Evolutionary conservation across 2,888 invertebrate genomes (phyloP).

Genomic region (Rhyacophila evoluta): DNA sequence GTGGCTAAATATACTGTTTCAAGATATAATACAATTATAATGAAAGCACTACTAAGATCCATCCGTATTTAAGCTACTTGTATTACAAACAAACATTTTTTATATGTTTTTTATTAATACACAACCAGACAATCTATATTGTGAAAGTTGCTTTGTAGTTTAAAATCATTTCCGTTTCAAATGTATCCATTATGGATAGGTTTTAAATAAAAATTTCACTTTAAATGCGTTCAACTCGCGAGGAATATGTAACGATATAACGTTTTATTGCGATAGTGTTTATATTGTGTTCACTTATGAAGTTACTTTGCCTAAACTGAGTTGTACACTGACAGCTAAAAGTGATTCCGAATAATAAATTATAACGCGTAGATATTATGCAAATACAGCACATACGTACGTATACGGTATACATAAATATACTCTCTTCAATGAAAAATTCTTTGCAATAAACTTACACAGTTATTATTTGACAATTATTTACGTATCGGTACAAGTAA

Average conservation of each 20-base stretch:
- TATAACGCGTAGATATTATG: too few species aligned
- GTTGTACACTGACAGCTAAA: background rate
- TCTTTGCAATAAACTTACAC: too few species aligned
- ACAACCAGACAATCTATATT: background rate
- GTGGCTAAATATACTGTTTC: too few species aligned
- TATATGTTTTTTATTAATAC: too few species aligned
- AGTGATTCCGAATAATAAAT: background rate
- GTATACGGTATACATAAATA: too few species aligned
- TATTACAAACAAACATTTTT: background rate
- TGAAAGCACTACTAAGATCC: background rate
- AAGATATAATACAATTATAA: too few species aligned
- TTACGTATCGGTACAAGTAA: too few species aligned
- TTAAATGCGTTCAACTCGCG: background rate
- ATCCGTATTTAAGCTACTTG: background rate
- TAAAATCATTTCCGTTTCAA: background rate
- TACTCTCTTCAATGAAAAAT: too few species aligned
- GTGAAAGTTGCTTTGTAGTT: constrained; percentile 22
- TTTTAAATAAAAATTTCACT: constrained; percentile 20
- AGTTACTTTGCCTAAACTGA: too few species aligned
- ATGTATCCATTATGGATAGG: background rate
- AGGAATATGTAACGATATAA: background rate
- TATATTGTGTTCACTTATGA: background rate
- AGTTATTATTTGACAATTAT: too few species aligned
- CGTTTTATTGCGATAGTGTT: background rate
- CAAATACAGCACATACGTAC: too few species aligned